phyloP scores from a whole-genome alignment of 2,888 invertebrate genomes.

The Caenorhabditis sp. region DNA sequence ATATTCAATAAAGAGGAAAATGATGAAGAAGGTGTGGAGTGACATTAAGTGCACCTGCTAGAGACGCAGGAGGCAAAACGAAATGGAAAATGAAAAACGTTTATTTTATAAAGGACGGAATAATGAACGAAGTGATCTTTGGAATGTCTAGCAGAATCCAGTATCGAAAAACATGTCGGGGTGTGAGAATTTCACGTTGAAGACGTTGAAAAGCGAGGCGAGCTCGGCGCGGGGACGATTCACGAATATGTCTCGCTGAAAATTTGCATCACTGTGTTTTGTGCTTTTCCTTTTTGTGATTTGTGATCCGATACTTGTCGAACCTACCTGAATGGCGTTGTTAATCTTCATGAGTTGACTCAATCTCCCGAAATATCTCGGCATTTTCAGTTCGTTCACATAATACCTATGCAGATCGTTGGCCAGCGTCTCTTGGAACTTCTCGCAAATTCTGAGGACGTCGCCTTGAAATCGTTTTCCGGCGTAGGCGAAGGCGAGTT shows the following conservation, averaged over 20 bases:
- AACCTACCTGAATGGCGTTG: conserved; percentile 52
- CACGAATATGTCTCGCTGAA: conserved; percentile 53
- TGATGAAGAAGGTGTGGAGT: background rate
- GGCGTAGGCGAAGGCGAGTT: conserved; percentile 46
- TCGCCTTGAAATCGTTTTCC: conserved; percentile 24
- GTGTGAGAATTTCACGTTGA: conserved; percentile 32
- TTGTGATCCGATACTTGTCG: no score
- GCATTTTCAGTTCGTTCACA: conserved; percentile 34
- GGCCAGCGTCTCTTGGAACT: conserved; percentile 20
- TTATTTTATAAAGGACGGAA: conserved; percentile 1
- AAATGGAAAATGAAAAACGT: background rate
- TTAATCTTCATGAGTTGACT: conserved; percentile 58
- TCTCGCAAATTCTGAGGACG: conserved; percentile 18
- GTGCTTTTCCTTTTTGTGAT: no score
- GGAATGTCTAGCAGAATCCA: conserved; percentile 15
- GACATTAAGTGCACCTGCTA: background rate
- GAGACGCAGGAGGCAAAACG: background rate
- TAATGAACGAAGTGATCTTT: conserved; percentile 11
- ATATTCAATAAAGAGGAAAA: background rate
- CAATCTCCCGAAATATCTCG: conserved; percentile 58
- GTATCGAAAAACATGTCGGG: conserved; percentile 45
- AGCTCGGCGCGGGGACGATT: conserved; percentile 35
- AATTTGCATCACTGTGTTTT: no score
- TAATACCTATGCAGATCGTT: conserved; percentile 57
- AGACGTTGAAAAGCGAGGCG: conserved; percentile 30